Conservation (phyloP, 2,113 vertebrate genomes). For the Taxidea taxus region DNA sequence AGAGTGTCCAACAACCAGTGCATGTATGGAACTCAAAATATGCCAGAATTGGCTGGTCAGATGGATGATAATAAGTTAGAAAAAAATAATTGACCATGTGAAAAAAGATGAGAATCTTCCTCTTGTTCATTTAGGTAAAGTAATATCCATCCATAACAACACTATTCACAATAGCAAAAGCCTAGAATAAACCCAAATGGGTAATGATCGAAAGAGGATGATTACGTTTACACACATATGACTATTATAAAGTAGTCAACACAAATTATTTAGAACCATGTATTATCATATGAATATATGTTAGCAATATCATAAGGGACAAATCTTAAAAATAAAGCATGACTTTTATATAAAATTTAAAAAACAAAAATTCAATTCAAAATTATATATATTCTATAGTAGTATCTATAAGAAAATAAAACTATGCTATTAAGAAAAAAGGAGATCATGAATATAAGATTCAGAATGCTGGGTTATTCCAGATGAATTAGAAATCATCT, state of each 20-base stretch:
- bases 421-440: background rate
- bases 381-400: background rate
- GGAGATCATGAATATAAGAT: background rate
- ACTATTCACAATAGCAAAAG: background rate
- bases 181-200: background rate
- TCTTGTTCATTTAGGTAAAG: background rate
- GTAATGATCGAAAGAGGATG: background rate
- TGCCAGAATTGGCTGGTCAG: background rate
- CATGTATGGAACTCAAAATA: background rate
- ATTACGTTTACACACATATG: background rate
- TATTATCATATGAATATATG: background rate
- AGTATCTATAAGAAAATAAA: background rate
- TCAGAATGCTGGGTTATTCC: background rate
- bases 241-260: background rate
- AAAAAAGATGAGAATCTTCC: background rate
- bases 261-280: background rate
- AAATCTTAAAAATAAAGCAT: background rate
- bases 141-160: background rate
- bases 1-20: background rate
- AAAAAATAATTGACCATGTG: background rate
- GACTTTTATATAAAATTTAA: background rate
- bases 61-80: background rate
- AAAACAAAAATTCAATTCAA: background rate
- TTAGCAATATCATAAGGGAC: background rate
- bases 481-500: background rate